A percentile compares a stretch with the other conserved stretches of the same genome.
Evolutionary conservation across 2,888 invertebrate genomes (phyloP).

Genomic region (Chalcosyrphus nemorum): DNA sequence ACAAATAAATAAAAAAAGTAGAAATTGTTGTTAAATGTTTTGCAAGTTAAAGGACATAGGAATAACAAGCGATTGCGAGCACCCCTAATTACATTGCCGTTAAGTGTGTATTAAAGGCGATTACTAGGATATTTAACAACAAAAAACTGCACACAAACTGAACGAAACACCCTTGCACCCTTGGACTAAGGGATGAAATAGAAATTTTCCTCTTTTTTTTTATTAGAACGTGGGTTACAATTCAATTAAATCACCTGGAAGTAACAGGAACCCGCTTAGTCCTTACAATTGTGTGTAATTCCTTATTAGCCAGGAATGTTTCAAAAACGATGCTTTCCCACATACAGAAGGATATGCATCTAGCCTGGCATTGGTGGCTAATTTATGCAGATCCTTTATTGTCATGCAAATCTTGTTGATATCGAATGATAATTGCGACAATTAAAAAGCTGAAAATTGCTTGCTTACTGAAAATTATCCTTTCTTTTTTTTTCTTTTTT

Average conservation of each 20-base stretch:
- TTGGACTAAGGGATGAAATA: background rate
- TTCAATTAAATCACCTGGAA: slow-evolving; percentile 74
- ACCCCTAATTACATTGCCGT: slow-evolving; percentile 73
- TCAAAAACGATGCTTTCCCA: slow-evolving; percentile 54
- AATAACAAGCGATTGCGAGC: slow-evolving; percentile 38
- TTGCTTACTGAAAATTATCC: slow-evolving; percentile 69
- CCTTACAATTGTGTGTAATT: slow-evolving; percentile 44
- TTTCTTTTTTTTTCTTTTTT: too few species aligned
- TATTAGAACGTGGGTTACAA: slow-evolving; percentile 47
- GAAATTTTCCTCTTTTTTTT: slow-evolving; percentile 3
- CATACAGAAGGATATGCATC: background rate
- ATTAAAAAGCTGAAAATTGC: slow-evolving; percentile 72
- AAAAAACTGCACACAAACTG: background rate
- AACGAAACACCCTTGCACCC: background rate
- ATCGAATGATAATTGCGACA: slow-evolving; percentile 71
- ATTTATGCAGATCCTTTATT: slow-evolving; percentile 74
- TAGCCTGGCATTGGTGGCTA: background rate
- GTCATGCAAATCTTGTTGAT: slow-evolving; percentile 75
- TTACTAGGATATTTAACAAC: slow-evolving; percentile 53
- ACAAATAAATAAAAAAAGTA: slow-evolving; percentile 42
- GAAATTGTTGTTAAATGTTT: slow-evolving; percentile 36
- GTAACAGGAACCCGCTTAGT: slow-evolving; percentile 50
- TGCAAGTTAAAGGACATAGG: slow-evolving; percentile 23
- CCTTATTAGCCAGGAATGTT: slow-evolving; percentile 14
- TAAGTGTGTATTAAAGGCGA: slow-evolving; percentile 75